Conservation (phyloP, 2,888 invertebrate genomes). For the Drosophila siamana region DNA sequence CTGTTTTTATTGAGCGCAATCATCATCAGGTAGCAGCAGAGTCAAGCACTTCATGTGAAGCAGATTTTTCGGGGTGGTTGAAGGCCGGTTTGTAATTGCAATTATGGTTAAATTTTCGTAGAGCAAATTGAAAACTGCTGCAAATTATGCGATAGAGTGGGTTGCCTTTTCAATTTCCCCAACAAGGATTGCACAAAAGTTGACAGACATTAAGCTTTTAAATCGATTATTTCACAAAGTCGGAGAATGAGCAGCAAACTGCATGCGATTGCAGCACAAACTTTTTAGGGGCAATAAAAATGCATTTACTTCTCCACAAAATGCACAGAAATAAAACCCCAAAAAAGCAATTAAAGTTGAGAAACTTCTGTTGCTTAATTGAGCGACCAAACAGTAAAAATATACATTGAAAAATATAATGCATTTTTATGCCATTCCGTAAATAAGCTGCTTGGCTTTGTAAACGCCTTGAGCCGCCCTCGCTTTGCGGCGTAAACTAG, state of each 20-base stretch:
- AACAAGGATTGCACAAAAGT: conserved; percentile 14
- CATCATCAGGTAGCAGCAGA: conserved; percentile 42
- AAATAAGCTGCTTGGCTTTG: too few species aligned
- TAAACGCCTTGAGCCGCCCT: conserved; percentile 1
- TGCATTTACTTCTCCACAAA: background rate
- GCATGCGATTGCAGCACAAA: background rate
- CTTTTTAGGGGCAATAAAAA: background rate
- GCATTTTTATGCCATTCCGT: too few species aligned
- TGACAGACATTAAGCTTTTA: conserved; percentile 12
- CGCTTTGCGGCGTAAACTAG: conserved; percentile 24
- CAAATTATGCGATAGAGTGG: conserved; percentile 16
- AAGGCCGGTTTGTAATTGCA: conserved; percentile 57
- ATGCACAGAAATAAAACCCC: background rate
- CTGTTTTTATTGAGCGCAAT: conserved; percentile 71
- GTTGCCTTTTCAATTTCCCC: conserved; percentile 12
- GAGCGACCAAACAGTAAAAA: too few species aligned
- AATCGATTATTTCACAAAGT: conserved; percentile 19
- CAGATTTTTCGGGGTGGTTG: conserved; percentile 17
- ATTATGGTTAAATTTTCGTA: conserved; percentile 54
- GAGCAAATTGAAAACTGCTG: conserved; percentile 59
- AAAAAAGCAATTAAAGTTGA: background rate
- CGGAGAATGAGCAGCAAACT: background rate
- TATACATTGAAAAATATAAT: too few species aligned
- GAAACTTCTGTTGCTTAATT: too few species aligned
- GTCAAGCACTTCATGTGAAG: conserved; percentile 17